phyloP scores from a whole-genome alignment of 2,888 invertebrate species.

The Lasius fuliginosus region DNA sequence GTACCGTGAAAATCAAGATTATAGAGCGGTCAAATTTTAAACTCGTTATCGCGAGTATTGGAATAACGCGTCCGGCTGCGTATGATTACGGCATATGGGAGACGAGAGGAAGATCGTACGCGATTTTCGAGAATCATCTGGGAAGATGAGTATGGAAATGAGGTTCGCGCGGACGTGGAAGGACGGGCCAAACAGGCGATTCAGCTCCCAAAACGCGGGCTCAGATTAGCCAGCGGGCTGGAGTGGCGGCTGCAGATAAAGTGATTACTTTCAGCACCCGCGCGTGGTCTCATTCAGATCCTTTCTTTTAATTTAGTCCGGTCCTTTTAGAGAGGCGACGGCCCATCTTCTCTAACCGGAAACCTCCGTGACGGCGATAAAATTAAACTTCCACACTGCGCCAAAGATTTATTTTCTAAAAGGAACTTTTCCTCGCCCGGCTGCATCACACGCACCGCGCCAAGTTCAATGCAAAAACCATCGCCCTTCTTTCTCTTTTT shows the following conservation, averaged over 20 bases:
- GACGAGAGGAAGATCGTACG: slow-evolving; percentile 24
- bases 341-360: slow-evolving; percentile 48
- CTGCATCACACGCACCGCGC: slow-evolving; percentile 58
- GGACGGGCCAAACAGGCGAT: slow-evolving; percentile 59
- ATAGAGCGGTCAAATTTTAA: slow-evolving; percentile 2
- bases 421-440: slow-evolving; percentile 57
- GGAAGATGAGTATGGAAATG: slow-evolving; percentile 70
- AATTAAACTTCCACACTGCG: slow-evolving; percentile 73
- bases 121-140: slow-evolving; percentile 54
- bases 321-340: slow-evolving; percentile 70
- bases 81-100: slow-evolving; percentile 25
- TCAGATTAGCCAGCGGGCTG: slow-evolving; percentile 73
- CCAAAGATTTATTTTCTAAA: slow-evolving; percentile 75
- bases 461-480: slow-evolving; percentile 51
- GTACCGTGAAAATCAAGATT: not conserved
- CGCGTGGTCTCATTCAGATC: slow-evolving; percentile 79
- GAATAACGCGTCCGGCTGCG: slow-evolving; percentile 43
- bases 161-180: slow-evolving; percentile 47
- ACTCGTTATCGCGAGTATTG: slow-evolving; percentile 43
- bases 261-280: slow-evolving; percentile 79
- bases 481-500: not conserved
- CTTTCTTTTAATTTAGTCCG: slow-evolving; percentile 79
- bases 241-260: slow-evolving; percentile 79
- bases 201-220: slow-evolving; percentile 69
- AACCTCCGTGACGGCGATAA: slow-evolving; percentile 75